Evolutionary conservation across 92 coral and sea anemone genomes (phyloP), one percentile per base, ranked within the genome.

Genomic region (Diadumene lineata): DNA sequence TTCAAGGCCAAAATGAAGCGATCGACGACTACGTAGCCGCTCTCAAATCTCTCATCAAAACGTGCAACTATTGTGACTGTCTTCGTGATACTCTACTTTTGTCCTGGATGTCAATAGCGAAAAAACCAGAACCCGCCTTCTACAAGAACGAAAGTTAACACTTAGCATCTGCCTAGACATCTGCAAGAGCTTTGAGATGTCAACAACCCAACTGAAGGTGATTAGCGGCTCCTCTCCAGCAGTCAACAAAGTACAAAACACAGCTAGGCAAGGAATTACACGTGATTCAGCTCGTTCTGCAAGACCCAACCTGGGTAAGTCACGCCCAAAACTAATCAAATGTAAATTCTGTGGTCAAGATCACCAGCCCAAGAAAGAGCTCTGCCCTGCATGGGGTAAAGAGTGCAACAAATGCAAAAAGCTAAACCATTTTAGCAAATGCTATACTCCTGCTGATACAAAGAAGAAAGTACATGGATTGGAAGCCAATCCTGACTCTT

Each of bases 301-400:
- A n/a, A n/a, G n/a, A n/a, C n/a, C n/a, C n/a, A n/a, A n/a, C n/a
- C n/a, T n/a, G 26, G 38, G 27, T 8, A 61, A 61, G 26, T n/a
- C 38, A 7, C 31, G 66, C 1, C 66, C 66, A 9, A 53, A 16
- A 3, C 38, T 7, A 13, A 61, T 25, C 3, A 7, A 61, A 11
- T 84, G 80, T 38, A 78, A 69, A 64, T 79, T 71, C 50, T 84
- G 81, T 73, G 89, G 70, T 34, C 71, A 73, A 68, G 57, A 55
- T 13, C 88, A 84, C 43, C 75, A 31, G 19, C 81, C 29, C 1
- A 19, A 64, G 29, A 17, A 68, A 32, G 51, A 84, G 60, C 72
- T 33, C 23, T 79, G 85, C 29, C 85, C 88, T 18, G 85, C 85
- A 1, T 84, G 55, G 66, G 81, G 85, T 11, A 84, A 84, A 81